These are phyloP conservation scores for Eulimnadia texana DNA, from an alignment of 1,140 invertebrate genomes.

Conservation along the genomic window DNA sequence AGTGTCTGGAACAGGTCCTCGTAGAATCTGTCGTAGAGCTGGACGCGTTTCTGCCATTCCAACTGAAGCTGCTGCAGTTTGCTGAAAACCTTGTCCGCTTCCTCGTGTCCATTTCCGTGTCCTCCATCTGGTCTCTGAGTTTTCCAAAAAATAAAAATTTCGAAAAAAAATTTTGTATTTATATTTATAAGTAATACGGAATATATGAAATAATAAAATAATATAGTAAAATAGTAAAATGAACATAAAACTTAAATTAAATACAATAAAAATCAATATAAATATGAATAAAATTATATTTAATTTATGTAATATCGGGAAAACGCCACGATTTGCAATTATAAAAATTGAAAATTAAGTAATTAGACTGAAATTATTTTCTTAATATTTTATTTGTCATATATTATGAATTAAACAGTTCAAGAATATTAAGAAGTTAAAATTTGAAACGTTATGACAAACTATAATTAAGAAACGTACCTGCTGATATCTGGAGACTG, in stretches of 20 bases:
- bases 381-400: no score
- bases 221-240: no score
- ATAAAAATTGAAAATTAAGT: neutral
- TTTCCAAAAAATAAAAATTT: neutral
- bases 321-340: no score
- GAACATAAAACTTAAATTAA: no score
- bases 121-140: constrained; percentile 33
- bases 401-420: constrained; percentile 26
- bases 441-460: no score
- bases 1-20: constrained; percentile 50
- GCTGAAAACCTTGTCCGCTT: constrained; percentile 53
- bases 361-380: no score
- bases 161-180: neutral
- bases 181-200: no score
- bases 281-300: no score
- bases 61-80: constrained; percentile 57
- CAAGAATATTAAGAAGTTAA: constrained; percentile 63
- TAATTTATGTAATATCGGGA: no score
- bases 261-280: no score
- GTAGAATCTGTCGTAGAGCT: constrained; percentile 54
- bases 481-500: constrained; percentile 54
- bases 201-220: no score
- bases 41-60: constrained; percentile 51
- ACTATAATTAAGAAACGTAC: constrained; percentile 28
- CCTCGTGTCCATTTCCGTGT: constrained; percentile 48